phyloP scores from a whole-genome alignment of 2,113 vertebrate species.

The Myotis lucifugus region DNA sequence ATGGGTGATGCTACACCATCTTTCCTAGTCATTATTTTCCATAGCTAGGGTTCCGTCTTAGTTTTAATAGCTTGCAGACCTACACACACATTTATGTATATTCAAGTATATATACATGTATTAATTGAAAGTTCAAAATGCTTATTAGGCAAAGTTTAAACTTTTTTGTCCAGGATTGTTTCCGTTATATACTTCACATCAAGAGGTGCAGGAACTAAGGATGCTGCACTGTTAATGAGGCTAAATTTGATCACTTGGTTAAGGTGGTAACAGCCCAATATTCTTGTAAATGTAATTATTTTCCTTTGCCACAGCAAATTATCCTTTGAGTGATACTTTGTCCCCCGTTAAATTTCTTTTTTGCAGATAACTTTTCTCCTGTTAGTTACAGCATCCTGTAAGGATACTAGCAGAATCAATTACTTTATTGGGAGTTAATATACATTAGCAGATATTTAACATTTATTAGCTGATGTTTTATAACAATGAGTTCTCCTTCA shows the following conservation, averaged over 20 bases:
- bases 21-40: conserved; percentile 7
- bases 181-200: neutral
- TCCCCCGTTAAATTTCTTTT: neutral
- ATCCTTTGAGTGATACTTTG: neutral
- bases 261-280: neutral
- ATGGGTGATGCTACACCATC: neutral
- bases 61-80: neutral
- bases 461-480: neutral
- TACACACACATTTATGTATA: neutral
- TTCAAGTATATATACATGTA: neutral
- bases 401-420: neutral
- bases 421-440: conserved; percentile 7
- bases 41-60: neutral
- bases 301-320: neutral
- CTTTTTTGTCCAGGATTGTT: neutral
- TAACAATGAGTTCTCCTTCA: neutral
- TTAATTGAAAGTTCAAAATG: neutral
- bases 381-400: neutral
- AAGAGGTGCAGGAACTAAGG: neutral
- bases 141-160: neutral
- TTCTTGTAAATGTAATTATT: neutral
- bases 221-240: neutral
- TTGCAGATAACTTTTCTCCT: neutral
- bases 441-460: neutral
- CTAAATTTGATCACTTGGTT: neutral